Evolutionary conservation across 1,140 invertebrate genomes (phyloP), one percentile per base, ranked within the genome.

Genomic region (Atta texana): DNA sequence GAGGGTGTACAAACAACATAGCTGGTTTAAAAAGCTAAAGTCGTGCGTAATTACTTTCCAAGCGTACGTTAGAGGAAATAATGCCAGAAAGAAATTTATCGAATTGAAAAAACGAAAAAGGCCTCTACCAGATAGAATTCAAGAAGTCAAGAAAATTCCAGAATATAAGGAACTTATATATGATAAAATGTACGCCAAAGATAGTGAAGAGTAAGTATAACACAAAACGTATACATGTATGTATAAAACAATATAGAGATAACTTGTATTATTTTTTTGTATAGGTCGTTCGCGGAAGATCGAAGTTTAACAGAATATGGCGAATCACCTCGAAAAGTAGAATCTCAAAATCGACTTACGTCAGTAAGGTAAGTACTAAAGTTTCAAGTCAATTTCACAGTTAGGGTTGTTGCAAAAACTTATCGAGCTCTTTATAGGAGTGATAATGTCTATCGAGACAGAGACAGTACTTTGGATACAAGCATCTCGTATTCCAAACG

Each of bases 31-130:
- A 71, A 96, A 96, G 71, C 92, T 98, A 0, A 95, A 96, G 44
- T 91, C 92, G 1, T 96, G 95, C 28, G 93, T 97, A 24, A 93
- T 98, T 10, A 92, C 92, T 0, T 97, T 99, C 91, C 98, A 99
- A 94, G 97, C 97, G 8, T 95, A 96, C 85, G 96, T 97, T 12
- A 94, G 97, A 80, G 97, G 97, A 0, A 96, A 96, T 89, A 91
- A 96, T 44, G 95, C 96, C 0, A 94, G 97, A 63, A 95, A 96
- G 90, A 94, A 93, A 91, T 96, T 95, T 81, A 92, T 91, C 3
- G 93, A 95, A 57, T 91, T 95, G 81, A 95, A 95, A 86, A 94
- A 91, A 72, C 87, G 92, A 16, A 93, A 88, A 44, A 94, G 95
- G 64, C 85, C 89, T 53, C 66, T 89, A 12, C 8, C 44, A 16